Percentiles rank a stretch among this genome's conserved stretches.
phyloP scores from a whole-genome alignment of 1,140 invertebrate species.

The Leptinotarsa undecemlineata region DNA sequence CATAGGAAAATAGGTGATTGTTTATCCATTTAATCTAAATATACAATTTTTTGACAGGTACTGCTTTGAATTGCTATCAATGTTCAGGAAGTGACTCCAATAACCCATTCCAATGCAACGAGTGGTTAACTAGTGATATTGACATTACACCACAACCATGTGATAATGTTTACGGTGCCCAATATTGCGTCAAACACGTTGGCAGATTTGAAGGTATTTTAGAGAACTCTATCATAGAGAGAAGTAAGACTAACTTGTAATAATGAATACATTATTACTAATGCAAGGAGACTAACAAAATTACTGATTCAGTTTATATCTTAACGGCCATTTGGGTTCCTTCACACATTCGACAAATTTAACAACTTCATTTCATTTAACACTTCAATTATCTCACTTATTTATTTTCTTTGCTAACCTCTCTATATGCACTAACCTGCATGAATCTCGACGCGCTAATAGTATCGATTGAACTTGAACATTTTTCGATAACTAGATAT shows the following conservation, averaged over 20 bases:
- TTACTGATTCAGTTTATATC: not conserved
- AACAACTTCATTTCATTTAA: too few relatives aligned
- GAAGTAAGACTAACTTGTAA: not conserved
- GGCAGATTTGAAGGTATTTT: constrained; percentile 85
- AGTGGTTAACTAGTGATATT: constrained; percentile 74
- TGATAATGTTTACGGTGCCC: constrained; percentile 76
- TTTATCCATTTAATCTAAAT: constrained; percentile 16
- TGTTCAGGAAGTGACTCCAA: constrained; percentile 81
- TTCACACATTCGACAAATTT: too few relatives aligned
- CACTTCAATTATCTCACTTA: too few relatives aligned
- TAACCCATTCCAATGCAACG: constrained; percentile 85
- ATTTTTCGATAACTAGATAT: too few relatives aligned
- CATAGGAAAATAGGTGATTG: not conserved
- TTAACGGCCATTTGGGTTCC: too few relatives aligned
- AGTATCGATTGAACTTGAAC: too few relatives aligned
- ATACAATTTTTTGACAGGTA: constrained; percentile 55
- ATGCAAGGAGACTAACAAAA: not conserved
- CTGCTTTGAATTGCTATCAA: constrained; percentile 82
- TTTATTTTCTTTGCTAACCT: too few relatives aligned
- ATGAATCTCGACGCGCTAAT: too few relatives aligned
- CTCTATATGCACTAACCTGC: too few relatives aligned
- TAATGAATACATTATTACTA: not conserved
- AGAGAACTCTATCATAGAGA: not conserved
- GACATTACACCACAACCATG: constrained; percentile 74
- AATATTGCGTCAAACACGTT: constrained; percentile 92